Conservation (phyloP, 2,888 invertebrate species). For the Zygothrica quintamaculata region DNA sequence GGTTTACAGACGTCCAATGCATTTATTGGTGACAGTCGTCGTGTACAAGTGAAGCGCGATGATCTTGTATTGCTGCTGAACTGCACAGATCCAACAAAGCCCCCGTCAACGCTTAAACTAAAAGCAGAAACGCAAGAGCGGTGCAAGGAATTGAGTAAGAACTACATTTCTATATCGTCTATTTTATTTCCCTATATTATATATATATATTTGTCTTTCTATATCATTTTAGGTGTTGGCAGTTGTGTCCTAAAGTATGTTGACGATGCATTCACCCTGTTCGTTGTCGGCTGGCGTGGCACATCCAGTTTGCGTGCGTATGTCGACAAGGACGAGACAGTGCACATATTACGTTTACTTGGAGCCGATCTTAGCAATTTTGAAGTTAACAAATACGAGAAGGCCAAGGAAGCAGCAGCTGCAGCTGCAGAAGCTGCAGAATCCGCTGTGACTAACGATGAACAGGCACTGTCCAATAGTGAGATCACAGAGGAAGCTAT, state of each 20-base stretch:
- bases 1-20: constrained; percentile 91
- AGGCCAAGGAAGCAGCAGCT: constrained; percentile 84
- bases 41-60: constrained; percentile 88
- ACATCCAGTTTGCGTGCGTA: constrained; percentile 94
- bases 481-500: constrained; percentile 10
- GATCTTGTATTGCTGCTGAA: constrained; percentile 92
- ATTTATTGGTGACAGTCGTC: constrained; percentile 89
- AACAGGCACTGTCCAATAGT: constrained; percentile 1
- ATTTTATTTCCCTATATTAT: no score
- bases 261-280: constrained; percentile 86
- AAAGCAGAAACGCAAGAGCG: constrained; percentile 88
- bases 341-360: constrained; percentile 93
- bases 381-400: constrained; percentile 87
- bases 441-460: neutral
- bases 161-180: constrained; percentile 27
- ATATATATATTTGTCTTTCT: neutral
- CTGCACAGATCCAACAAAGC: constrained; percentile 91
- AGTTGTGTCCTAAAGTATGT: constrained; percentile 91
- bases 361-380: constrained; percentile 94
- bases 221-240: constrained; percentile 85
- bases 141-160: constrained; percentile 89
- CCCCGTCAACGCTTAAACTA: constrained; percentile 90
- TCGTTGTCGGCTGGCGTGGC: constrained; percentile 96
- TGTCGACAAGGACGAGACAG: constrained; percentile 92
- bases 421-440: constrained; percentile 67